These are phyloP conservation scores for Amphipyra berbera DNA, from an alignment of 2,888 invertebrate species.

Conservation along the genomic window DNA sequence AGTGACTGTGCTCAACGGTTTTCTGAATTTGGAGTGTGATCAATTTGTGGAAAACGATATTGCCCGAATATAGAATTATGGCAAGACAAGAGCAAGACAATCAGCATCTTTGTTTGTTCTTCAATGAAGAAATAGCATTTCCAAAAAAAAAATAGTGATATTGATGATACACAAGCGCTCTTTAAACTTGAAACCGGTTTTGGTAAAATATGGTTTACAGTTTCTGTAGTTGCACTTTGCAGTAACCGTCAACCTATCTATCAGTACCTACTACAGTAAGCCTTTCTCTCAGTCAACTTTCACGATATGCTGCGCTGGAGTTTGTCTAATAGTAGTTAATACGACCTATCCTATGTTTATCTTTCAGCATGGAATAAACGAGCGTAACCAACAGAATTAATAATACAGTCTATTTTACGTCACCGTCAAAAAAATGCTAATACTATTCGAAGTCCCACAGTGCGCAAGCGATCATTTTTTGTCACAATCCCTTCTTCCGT, in stretches of 20 bases:
- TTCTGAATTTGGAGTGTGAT: no score
- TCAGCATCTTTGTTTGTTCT: no score
- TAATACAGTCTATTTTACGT: conserved; percentile 33
- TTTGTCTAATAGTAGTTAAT: conserved; percentile 5
- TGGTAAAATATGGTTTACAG: not conserved
- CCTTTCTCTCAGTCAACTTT: conserved; percentile 41
- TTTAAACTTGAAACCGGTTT: conserved; percentile 29
- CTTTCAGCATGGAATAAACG: not conserved
- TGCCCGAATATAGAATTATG: no score
- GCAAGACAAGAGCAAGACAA: no score
- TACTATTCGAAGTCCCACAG: conserved; percentile 35
- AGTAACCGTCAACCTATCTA: conserved; percentile 16
- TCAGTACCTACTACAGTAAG: conserved; percentile 16
- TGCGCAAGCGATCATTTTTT: conserved; percentile 60
- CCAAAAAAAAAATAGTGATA: not conserved
- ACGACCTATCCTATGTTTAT: not conserved
- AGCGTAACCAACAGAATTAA: conserved; percentile 14
- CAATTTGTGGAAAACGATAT: no score
- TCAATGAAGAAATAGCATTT: no score
- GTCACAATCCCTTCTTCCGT: conserved; percentile 46
- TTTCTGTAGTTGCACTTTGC: not conserved
- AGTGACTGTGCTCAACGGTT: no score
- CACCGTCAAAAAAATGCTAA: conserved; percentile 52
- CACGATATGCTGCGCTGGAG: conserved; percentile 14
- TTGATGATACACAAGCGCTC: not conserved